phyloP scores from a whole-genome alignment of 2,113 vertebrate genomes.

The Tor tambroides region DNA sequence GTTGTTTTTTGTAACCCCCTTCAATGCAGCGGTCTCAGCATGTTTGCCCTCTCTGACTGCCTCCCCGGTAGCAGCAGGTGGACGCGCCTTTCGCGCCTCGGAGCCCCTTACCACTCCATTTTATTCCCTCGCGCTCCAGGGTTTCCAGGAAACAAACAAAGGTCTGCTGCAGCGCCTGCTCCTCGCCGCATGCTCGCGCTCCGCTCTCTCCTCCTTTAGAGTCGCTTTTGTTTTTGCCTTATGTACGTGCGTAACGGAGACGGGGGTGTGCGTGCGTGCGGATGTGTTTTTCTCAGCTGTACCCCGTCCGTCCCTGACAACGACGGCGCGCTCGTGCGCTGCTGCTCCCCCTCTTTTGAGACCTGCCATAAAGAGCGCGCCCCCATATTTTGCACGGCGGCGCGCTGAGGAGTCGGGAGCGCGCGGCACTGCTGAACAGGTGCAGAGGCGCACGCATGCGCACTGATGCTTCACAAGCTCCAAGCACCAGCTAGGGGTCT shows the following conservation, averaged over 20 bases:
- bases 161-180: constrained; percentile 52
- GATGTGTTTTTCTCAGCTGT: constrained; percentile 62
- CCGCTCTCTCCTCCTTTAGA: constrained; percentile 25
- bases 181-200: constrained; percentile 48
- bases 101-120: constrained; percentile 63
- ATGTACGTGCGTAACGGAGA: constrained; percentile 32
- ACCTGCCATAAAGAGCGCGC: constrained; percentile 83
- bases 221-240: constrained; percentile 53
- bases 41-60: constrained; percentile 62
- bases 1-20: constrained; percentile 5
- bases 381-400: constrained; percentile 61
- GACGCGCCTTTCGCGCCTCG: constrained; percentile 69
- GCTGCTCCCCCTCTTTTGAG: constrained; percentile 62
- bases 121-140: constrained; percentile 58
- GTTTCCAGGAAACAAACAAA: constrained; percentile 56
- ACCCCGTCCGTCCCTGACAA: constrained; percentile 67
- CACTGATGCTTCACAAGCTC: background rate
- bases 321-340: constrained; percentile 61
- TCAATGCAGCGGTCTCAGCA: constrained; percentile 63
- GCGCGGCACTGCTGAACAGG: constrained; percentile 58
- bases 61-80: constrained; percentile 73
- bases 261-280: constrained; percentile 17
- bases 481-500: constrained; percentile 1
- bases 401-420: constrained; percentile 59
- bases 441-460: constrained; percentile 57